These are phyloP conservation scores for Lamellibrachia columna DNA, from an alignment of 2,888 invertebrate species.

Conservation along the genomic window DNA sequence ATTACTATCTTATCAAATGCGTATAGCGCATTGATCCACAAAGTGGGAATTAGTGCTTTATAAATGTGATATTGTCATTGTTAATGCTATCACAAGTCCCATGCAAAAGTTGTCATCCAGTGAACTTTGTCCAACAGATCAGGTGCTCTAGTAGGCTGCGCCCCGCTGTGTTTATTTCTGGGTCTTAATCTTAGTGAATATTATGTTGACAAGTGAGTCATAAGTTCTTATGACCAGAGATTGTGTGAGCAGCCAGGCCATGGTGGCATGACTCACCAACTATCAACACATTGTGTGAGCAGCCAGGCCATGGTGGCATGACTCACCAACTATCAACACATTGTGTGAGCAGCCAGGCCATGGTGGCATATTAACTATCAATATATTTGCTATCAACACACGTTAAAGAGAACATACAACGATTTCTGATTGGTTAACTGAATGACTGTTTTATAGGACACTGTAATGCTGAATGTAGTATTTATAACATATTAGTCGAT, in stretches of 20 bases:
- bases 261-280: too few species aligned
- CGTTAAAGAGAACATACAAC: background rate
- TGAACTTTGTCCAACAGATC: too few species aligned
- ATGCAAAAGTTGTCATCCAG: background rate
- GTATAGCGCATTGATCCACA: background rate
- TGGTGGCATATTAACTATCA: background rate
- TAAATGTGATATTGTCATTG: background rate
- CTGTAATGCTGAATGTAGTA: too few species aligned
- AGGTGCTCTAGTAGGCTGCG: background rate
- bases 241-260: background rate
- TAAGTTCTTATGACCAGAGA: background rate
- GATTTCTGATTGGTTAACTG: too few species aligned
- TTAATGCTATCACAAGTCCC: background rate
- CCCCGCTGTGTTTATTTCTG: background rate
- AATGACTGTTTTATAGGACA: too few species aligned
- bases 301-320: too few species aligned
- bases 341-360: background rate
- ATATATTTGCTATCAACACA: background rate
- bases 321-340: background rate
- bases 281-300: too few species aligned
- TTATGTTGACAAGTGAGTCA: background rate
- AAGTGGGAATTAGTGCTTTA: background rate
- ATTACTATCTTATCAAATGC: background rate
- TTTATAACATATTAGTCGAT: too few species aligned
- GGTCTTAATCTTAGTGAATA: background rate